Conservation (phyloP, 1,140 invertebrate genomes). For the Geopemphigus sp. region DNA sequence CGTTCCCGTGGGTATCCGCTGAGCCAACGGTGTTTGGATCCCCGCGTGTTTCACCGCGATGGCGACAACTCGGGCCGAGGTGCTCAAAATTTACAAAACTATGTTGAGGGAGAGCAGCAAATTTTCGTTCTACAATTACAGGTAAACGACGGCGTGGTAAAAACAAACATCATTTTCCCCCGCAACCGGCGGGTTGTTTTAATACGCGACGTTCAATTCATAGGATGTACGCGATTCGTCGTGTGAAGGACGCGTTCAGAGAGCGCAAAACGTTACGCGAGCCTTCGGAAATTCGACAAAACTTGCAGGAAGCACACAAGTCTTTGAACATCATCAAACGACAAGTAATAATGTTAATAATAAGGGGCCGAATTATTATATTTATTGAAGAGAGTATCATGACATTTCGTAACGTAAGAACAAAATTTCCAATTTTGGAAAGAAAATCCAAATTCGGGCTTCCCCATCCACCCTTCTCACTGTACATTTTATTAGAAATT, state of each 20-base stretch:
- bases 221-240: conserved; percentile 45
- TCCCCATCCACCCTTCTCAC: no score
- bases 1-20: no score
- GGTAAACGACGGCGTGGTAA: conserved; percentile 18
- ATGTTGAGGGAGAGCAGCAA: conserved; percentile 43
- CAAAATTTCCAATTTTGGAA: no score
- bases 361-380: no score
- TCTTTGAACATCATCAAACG: conserved; percentile 49
- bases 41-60: not conserved
- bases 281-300: conserved; percentile 16
- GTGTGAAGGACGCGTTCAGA: conserved; percentile 31
- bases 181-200: not conserved
- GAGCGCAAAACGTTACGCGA: conserved; percentile 1
- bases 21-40: no score
- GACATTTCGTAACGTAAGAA: no score
- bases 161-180: no score
- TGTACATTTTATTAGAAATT: no score
- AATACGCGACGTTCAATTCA: no score
- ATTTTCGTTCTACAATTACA: conserved; percentile 49
- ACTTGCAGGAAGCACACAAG: not conserved
- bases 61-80: conserved; percentile 15
- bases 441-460: no score
- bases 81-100: conserved; percentile 37
- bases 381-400: no score
- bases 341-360: conserved; percentile 45